phyloP scores from a whole-genome alignment of 2,113 vertebrate genomes.

The Aphyosemion australe region DNA sequence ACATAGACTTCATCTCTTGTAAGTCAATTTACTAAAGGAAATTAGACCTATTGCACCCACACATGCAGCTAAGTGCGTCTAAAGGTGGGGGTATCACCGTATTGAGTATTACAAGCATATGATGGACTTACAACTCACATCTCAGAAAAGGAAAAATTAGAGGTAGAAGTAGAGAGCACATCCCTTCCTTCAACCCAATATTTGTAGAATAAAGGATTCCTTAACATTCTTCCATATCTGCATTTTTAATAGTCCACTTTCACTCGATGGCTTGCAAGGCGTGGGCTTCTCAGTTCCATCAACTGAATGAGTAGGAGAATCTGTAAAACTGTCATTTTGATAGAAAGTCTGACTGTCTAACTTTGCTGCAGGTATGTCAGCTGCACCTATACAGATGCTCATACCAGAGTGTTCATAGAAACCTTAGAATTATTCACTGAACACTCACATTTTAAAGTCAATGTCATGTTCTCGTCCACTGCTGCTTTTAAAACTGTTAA shows the following conservation, averaged over 20 bases:
- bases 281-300: conserved; percentile 59
- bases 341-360: conserved; percentile 34
- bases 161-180: conserved; percentile 11
- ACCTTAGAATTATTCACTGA: conserved; percentile 42
- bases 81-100: conserved; percentile 38
- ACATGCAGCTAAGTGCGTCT: conserved; percentile 29
- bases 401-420: conserved; percentile 18
- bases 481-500: conserved; percentile 55
- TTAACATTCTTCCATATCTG: conserved; percentile 30
- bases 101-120: conserved; percentile 28
- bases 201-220: conserved; percentile 38
- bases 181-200: conserved; percentile 26
- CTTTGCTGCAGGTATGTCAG: conserved; percentile 65
- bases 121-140: conserved; percentile 9
- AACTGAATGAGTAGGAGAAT: conserved; percentile 55
- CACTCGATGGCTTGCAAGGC: conserved; percentile 51
- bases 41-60: conserved; percentile 38
- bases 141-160: conserved; percentile 7
- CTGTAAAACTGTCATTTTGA: conserved; percentile 63
- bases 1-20: conserved; percentile 38
- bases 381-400: conserved; percentile 1
- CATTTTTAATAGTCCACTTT: conserved; percentile 57
- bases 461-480: conserved; percentile 43
- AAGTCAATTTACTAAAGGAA: conserved; percentile 43
- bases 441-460: conserved; percentile 33